Evolutionary conservation across 2,888 invertebrate species (phyloP).

Genomic region (Lycophotia porphyrea): DNA sequence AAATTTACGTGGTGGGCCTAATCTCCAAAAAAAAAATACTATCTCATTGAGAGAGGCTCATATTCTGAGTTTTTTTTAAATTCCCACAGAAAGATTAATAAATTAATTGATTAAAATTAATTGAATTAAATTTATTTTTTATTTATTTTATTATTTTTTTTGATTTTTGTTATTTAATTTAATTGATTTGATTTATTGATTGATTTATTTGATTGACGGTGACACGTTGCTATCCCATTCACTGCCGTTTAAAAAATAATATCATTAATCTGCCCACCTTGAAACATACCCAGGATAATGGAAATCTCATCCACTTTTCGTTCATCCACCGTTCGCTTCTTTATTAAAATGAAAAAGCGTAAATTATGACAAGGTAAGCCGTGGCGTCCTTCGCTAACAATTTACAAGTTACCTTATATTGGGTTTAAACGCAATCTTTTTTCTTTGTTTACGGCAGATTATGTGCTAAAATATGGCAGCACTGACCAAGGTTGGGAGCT

Average conservation of each 20-base stretch:
- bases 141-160: no score
- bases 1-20: no score
- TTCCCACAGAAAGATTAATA: not conserved
- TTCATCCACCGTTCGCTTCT: conserved; percentile 41
- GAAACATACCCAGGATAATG: conserved; percentile 30
- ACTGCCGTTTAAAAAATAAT: conserved; percentile 19
- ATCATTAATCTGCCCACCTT: conserved; percentile 8
- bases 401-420: conserved; percentile 62
- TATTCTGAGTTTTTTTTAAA: not conserved
- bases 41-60: no score
- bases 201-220: no score
- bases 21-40: no score
- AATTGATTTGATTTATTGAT: no score
- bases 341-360: conserved; percentile 61
- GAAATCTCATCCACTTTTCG: conserved; percentile 46
- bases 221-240: not conserved
- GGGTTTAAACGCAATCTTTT: conserved; percentile 57
- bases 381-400: conserved; percentile 45
- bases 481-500: conserved; percentile 15
- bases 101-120: no score
- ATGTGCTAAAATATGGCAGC: conserved; percentile 31
- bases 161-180: no score
- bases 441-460: conserved; percentile 48
- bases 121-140: no score
- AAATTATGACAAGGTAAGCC: conserved; percentile 62